phyloP scores from a whole-genome alignment of 1,140 invertebrate genomes.

The Caligus rogercresseyi region DNA sequence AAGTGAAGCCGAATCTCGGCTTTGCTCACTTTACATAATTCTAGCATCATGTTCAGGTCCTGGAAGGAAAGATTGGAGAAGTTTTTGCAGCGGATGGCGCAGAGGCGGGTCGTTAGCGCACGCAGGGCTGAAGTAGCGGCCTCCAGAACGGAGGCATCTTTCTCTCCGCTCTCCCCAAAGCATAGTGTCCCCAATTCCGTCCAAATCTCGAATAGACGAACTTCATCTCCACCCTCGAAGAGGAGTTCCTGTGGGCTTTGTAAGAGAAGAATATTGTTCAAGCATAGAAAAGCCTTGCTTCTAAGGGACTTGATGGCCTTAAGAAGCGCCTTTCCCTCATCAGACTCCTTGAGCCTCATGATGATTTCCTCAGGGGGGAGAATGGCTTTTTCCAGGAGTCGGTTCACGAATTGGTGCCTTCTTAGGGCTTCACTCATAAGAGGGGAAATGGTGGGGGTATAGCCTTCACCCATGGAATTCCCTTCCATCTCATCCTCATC shows the following conservation, averaged over 20 bases:
- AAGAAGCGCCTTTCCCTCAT: neutral
- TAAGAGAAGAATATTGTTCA: neutral
- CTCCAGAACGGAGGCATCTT: neutral
- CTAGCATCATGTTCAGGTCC: conserved; percentile 5
- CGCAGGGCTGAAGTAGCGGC: conserved; percentile 2
- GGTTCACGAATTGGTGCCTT: neutral
- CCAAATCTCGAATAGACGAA: conserved; percentile 2
- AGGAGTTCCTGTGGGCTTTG: neutral
- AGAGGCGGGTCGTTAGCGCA: neutral
- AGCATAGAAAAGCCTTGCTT: conserved; percentile 1
- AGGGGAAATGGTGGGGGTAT: neutral
- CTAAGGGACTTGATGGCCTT: neutral
- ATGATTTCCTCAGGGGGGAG: conserved; percentile 1
- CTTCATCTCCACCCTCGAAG: neutral
- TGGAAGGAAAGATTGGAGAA: neutral
- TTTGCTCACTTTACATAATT: neutral
- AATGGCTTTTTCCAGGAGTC: conserved; percentile 1
- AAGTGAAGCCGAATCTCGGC: neutral
- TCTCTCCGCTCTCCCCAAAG: neutral
- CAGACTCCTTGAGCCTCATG: neutral
- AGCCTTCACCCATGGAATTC: neutral
- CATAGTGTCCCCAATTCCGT: neutral
- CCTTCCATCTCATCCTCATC: neutral
- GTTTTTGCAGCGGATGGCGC: neutral
- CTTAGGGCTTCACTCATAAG: neutral